phyloP scores from a whole-genome alignment of 2,113 vertebrate genomes.

The Grammomys dolichurus region DNA sequence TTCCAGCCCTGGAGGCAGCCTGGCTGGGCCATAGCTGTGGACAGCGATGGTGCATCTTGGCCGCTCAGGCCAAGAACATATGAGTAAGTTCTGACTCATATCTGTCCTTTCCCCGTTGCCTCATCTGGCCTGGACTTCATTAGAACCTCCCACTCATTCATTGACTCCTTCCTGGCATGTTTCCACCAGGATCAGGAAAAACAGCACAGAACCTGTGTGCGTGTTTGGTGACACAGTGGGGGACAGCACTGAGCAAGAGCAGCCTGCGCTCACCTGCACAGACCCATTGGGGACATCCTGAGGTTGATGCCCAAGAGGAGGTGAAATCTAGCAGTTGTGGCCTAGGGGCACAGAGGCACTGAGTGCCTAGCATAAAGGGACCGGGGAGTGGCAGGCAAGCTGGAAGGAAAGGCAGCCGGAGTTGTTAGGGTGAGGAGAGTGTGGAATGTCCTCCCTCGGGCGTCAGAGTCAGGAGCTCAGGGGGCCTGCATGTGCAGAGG shows the following conservation, averaged over 20 bases:
- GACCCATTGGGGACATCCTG: background rate
- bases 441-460: background rate
- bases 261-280: background rate
- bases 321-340: background rate
- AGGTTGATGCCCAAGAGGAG: background rate
- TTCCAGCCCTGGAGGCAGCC: background rate
- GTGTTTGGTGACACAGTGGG: background rate
- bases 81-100: slow-evolving; percentile 70
- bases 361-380: accelerated
- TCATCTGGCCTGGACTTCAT: slow-evolving; percentile 64
- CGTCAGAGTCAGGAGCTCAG: background rate
- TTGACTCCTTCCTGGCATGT: background rate
- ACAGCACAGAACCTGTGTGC: background rate
- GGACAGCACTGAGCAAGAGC: too few relatives aligned
- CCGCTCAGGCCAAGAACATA: slow-evolving; percentile 29
- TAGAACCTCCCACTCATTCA: slow-evolving; percentile 15
- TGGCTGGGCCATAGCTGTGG: background rate
- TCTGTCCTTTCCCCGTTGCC: slow-evolving; percentile 41
- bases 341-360: background rate
- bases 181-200: background rate
- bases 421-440: background rate
- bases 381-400: background rate
- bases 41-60: background rate
- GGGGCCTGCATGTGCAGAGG: background rate
- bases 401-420: background rate